These are phyloP conservation scores for Andricus grossulariae DNA, from an alignment of 1,140 invertebrate genomes.

Conservation along the genomic window DNA sequence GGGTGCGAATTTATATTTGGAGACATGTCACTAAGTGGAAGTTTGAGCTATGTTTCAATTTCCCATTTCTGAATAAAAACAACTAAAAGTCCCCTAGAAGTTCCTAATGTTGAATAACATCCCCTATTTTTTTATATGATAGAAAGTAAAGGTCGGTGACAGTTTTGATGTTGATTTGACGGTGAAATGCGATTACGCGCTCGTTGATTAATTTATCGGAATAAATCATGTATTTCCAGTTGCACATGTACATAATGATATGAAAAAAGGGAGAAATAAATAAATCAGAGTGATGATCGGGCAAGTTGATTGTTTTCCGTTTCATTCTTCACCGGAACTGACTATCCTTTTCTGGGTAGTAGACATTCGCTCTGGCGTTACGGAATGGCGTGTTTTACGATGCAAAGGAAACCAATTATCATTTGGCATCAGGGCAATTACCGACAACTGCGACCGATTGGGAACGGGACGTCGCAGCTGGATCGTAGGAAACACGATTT, in stretches of 20 bases:
- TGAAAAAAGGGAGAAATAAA: neutral
- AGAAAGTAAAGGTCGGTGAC: neutral
- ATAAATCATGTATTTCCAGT: neutral
- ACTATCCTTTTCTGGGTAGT: conserved; percentile 48
- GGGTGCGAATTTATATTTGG: too few relatives aligned
- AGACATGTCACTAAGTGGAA: too few relatives aligned
- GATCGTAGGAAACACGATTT: conserved; percentile 23
- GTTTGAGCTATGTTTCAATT: too few relatives aligned
- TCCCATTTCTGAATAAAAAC: too few relatives aligned
- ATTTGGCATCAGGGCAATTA: conserved; percentile 37
- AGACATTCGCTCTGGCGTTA: conserved; percentile 44
- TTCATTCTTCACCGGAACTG: conserved; percentile 50
- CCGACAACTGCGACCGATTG: conserved; percentile 36
- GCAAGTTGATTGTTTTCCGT: neutral
- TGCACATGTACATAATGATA: too few relatives aligned
- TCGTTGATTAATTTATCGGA: neutral
- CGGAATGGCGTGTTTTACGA: conserved; percentile 48
- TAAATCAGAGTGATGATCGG: conserved; percentile 12
- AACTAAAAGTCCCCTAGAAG: too few relatives aligned
- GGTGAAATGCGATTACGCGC: neutral
- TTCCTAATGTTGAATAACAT: too few relatives aligned
- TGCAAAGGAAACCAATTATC: conserved; percentile 57
- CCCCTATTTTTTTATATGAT: neutral
- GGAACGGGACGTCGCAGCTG: conserved; percentile 1
- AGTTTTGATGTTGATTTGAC: neutral